Evolutionary conservation across 2,888 invertebrate genomes (phyloP).

Genomic region (Amblyteles armatorius): DNA sequence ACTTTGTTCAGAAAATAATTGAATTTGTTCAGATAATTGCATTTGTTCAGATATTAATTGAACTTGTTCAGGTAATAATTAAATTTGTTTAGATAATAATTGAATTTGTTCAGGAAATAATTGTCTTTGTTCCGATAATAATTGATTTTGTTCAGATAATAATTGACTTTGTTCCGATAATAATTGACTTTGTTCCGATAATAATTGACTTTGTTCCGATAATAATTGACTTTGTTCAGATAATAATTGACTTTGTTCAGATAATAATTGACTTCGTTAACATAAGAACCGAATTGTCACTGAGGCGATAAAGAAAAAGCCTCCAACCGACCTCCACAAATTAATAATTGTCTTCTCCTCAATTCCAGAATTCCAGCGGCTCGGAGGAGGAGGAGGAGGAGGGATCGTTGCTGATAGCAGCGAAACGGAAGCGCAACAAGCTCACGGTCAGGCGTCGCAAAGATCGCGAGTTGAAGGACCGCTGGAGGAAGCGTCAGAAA

Average conservation of each 20-base stretch:
- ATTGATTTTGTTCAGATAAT: too few species aligned
- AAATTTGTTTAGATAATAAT: too few species aligned
- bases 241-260: neutral
- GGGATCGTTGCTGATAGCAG: slow-evolving; percentile 12
- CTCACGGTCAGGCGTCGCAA: neutral
- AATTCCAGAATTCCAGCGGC: slow-evolving; percentile 57
- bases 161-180: too few species aligned
- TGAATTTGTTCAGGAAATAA: too few species aligned
- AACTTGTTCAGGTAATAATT: too few species aligned
- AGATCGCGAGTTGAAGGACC: slow-evolving; percentile 10
- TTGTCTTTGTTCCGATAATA: too few species aligned
- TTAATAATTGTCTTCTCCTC: neutral
- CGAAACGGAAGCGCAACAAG: neutral
- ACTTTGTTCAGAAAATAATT: too few species aligned
- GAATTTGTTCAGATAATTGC: too few species aligned
- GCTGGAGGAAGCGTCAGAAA: slow-evolving; percentile 6
- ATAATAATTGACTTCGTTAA: too few species aligned
- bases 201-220: neutral
- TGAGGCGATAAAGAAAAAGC: neutral
- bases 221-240: neutral
- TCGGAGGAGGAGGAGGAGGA: slow-evolving; percentile 53
- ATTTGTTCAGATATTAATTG: too few species aligned
- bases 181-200: neutral
- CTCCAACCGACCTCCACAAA: neutral
- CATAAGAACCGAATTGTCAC: neutral